These are phyloP conservation scores for Collichthys lucidus DNA, from an alignment of 2,113 vertebrate genomes.

Conservation along the genomic window DNA sequence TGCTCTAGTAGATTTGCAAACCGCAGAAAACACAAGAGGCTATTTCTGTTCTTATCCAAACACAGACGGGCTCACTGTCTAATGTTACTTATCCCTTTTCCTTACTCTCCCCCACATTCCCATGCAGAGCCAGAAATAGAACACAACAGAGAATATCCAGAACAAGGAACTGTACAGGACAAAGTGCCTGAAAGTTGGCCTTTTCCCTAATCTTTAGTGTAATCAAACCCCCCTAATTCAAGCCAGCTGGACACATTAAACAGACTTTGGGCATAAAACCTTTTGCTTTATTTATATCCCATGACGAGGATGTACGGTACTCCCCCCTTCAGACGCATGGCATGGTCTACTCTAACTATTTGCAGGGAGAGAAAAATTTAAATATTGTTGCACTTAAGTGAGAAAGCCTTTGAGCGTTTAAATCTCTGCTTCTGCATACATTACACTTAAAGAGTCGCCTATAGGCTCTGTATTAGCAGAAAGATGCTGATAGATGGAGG, in stretches of 20 bases:
- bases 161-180: slow-evolving; percentile 63
- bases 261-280: slow-evolving; percentile 37
- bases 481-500: slow-evolving; percentile 34
- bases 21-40: slow-evolving; percentile 61
- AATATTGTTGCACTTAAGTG: neutral
- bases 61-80: slow-evolving; percentile 70
- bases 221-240: slow-evolving; percentile 59
- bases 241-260: slow-evolving; percentile 45
- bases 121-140: slow-evolving; percentile 78
- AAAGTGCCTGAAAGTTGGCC: slow-evolving; percentile 55
- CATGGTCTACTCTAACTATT: slow-evolving; percentile 14
- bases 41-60: slow-evolving; percentile 81
- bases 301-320: slow-evolving; percentile 39
- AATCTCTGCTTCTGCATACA: slow-evolving; percentile 12
- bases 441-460: neutral
- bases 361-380: neutral
- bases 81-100: slow-evolving; percentile 75
- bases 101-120: slow-evolving; percentile 75
- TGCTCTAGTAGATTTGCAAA: slow-evolving; percentile 56
- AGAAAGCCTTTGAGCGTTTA: neutral
- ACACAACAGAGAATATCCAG: slow-evolving; percentile 74
- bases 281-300: slow-evolving; percentile 57
- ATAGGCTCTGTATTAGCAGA: slow-evolving; percentile 24
- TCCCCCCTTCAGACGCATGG: slow-evolving; percentile 15
- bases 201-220: slow-evolving; percentile 62